Evolutionary conservation across 2,797 vertebrate genomes (phyloP), one percentile per base, ranked within the genome.

Genomic region (Rhadinocentrus ornatus): DNA sequence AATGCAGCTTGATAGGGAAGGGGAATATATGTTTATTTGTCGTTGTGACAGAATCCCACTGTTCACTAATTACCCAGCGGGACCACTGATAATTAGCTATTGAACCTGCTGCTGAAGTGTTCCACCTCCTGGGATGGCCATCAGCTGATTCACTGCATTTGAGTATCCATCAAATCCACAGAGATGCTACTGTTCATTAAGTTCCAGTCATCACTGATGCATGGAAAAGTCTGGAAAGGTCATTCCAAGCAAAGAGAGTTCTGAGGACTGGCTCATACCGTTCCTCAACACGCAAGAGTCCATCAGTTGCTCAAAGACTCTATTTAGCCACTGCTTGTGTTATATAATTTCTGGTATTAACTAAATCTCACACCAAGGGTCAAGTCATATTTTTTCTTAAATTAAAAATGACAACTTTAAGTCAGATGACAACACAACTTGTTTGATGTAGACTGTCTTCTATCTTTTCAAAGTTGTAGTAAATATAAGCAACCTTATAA

Each of bases 71-170:
- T 92, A 93, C 87, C 91, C 88, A 90, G 86, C 66, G 82, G 91
- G 88, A 88, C 73, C 78, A 66, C 85, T 91, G 89, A 93, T 95
- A 92, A 95, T 93, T 93, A 94, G 92, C 91, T 93, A 93, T 94
- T 93, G 93, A 94, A 92, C 92, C 86, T 85, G 80, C 78, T 77
- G 80, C 82, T 66, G 84, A 78, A 76, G 71, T 67, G 86, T 75
- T 87, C 76, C 63, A 73, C 87, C 90, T 89, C 90, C 76, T 83
- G 93, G 91, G 91, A 92, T 15, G 56, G 57, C 81, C 75, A 85
- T 92, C 84, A 88, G 83, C 78, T 71, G 87, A 89, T 80, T 80
- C 84, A 66, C 41, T 20, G 20, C 81, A 69, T 78, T 84, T 70
- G 37, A 78, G 65, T 86, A 89, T 90, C 84, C 71, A 89, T 93